phyloP scores from a whole-genome alignment of 2,113 vertebrate species.

The Gymnocephalus cernua region DNA sequence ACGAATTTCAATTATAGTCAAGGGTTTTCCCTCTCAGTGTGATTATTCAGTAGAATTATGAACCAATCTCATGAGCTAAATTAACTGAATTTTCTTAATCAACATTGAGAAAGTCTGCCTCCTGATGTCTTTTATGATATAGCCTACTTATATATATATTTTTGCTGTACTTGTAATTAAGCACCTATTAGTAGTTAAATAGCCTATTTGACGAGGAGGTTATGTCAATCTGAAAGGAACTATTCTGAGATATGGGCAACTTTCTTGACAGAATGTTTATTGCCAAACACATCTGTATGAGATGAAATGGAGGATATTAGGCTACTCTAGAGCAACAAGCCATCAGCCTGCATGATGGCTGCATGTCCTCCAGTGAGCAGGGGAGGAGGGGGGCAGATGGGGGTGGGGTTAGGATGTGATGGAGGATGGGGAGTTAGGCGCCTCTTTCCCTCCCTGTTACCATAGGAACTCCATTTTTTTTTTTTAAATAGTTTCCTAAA shows the following conservation, averaged over 20 bases:
- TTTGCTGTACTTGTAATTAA: not conserved
- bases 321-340: not conserved
- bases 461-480: conserved; percentile 74
- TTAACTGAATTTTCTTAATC: not conserved
- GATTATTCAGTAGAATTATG: not conserved
- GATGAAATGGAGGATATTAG: not conserved
- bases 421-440: conserved; percentile 61
- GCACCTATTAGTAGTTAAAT: not conserved
- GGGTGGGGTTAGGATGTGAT: conserved; percentile 58
- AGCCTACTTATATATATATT: too few relatives aligned
- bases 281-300: not conserved
- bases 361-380: not conserved
- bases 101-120: not conserved
- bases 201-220: not conserved
- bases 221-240: not conserved
- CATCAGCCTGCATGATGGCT: not conserved
- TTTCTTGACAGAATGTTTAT: not conserved
- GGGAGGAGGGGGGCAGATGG: conserved; percentile 34
- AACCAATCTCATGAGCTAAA: not conserved
- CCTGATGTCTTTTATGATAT: not conserved
- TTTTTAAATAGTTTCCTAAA: conserved; percentile 19
- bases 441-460: conserved; percentile 75
- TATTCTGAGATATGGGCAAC: not conserved
- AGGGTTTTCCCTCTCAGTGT: not conserved
- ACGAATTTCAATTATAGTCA: not conserved